phyloP scores from a whole-genome alignment of 2,113 vertebrate species.

The Xenopus laevis region DNA sequence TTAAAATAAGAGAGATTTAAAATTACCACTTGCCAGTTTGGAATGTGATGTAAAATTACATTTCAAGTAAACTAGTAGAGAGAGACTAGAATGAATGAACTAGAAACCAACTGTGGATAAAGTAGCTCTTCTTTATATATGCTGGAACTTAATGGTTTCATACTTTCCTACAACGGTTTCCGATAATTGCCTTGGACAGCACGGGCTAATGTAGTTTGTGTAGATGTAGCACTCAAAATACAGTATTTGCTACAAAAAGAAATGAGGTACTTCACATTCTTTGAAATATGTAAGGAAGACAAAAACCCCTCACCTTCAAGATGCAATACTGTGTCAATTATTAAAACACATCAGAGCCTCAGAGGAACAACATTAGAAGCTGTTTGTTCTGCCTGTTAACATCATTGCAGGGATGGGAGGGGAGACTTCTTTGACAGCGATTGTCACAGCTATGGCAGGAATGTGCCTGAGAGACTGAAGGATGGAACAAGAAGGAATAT shows the following conservation, averaged over 20 bases:
- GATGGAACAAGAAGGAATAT: not conserved
- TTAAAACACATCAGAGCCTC: conserved; percentile 10
- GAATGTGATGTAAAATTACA: too few relatives aligned
- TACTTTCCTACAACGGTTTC: too few relatives aligned
- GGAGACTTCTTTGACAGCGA: not conserved
- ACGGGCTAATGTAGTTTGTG: conserved; percentile 1
- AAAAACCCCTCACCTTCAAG: not conserved
- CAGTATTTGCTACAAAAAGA: not conserved
- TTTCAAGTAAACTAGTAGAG: too few relatives aligned
- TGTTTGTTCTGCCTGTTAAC: conserved; percentile 16
- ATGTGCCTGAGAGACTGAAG: not conserved
- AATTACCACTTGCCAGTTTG: too few relatives aligned
- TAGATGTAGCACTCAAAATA: not conserved
- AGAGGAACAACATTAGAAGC: conserved; percentile 9
- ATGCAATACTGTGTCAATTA: conserved; percentile 6
- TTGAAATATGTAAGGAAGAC: conserved; percentile 5
- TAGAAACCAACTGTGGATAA: too few relatives aligned
- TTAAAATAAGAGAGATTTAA: too few relatives aligned
- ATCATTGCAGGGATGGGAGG: conserved; percentile 1
- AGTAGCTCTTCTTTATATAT: too few relatives aligned
- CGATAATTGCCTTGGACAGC: not conserved
- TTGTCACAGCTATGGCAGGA: not conserved
- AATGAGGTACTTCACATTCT: not conserved
- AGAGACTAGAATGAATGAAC: too few relatives aligned
- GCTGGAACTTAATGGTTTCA: too few relatives aligned